Evolutionary conservation across 2,888 invertebrate species (phyloP).

Genomic region (Gerris lacustris): DNA sequence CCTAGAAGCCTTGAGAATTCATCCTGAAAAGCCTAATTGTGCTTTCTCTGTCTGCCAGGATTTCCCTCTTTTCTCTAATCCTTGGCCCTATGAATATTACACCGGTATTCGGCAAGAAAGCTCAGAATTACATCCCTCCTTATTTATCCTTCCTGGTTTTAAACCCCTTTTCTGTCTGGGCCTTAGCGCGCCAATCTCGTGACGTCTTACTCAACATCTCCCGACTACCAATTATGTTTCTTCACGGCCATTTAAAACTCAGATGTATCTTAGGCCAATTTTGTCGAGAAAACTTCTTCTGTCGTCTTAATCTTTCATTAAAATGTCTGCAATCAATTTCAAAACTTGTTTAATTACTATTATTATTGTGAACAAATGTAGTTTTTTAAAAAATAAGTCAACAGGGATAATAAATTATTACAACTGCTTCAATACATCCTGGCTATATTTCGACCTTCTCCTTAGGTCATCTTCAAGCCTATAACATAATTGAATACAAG

Average conservation of each 20-base stretch:
- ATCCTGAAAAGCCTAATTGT: slow-evolving; percentile 1
- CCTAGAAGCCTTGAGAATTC: neutral
- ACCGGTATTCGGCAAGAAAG: neutral
- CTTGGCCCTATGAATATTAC: slow-evolving; percentile 2
- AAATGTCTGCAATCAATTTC: neutral
- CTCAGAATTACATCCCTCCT: neutral
- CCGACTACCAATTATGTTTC: neutral
- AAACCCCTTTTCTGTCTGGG: neutral
- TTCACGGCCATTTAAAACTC: neutral
- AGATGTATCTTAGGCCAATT: neutral
- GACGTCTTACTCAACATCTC: neutral
- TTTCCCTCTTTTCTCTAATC: neutral
- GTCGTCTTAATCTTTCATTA: neutral
- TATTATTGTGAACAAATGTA: no score
- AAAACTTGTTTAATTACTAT: neutral
- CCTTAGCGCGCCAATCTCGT: neutral
- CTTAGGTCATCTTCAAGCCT: no score
- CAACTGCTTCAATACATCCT: no score
- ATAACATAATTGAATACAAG: no score
- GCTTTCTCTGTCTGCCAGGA: neutral
- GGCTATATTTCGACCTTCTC: no score
- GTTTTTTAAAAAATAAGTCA: no score
- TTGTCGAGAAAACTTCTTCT: neutral
- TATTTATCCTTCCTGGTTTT: neutral
- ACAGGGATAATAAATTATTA: no score